A percentile compares a stretch with the other conserved stretches of the same genome.
Conservation (phyloP, 2,797 vertebrate genomes). For the Helarctos malayanus region DNA sequence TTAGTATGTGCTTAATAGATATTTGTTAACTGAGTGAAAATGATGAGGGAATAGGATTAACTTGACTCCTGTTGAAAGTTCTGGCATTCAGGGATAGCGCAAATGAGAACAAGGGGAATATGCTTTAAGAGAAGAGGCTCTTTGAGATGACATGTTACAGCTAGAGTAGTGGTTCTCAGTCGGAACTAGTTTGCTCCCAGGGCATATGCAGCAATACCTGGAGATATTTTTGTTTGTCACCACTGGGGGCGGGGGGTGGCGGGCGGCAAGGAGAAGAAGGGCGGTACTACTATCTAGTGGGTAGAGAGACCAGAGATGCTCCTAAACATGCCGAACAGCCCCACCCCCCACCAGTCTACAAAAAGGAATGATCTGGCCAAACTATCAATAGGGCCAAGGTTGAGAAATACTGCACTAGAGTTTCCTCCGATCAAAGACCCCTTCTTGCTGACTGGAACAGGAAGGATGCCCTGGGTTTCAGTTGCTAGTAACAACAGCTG, state of each 20-base stretch:
- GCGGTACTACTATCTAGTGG: not conserved
- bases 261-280: too few relatives aligned
- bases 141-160: not conserved
- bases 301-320: not conserved
- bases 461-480: not conserved
- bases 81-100: not conserved
- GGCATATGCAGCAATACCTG: not conserved
- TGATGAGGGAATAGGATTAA: too few relatives aligned
- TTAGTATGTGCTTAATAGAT: not conserved
- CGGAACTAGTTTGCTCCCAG: not conserved
- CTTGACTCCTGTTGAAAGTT: not conserved
- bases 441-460: not conserved
- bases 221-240: not conserved
- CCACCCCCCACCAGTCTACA: not conserved
- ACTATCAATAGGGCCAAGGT: not conserved
- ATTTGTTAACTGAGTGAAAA: not conserved
- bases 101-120: not conserved
- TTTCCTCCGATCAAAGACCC: not conserved
- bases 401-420: not conserved
- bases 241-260: too few relatives aligned
- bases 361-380: not conserved
- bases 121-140: not conserved
- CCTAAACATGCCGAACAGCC: not conserved
- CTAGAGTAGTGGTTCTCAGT: not conserved
- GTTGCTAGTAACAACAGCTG: not conserved